Base-by-base conservation (phyloP, 1,140 invertebrate species). In the Drosophila virilis region DNA sequence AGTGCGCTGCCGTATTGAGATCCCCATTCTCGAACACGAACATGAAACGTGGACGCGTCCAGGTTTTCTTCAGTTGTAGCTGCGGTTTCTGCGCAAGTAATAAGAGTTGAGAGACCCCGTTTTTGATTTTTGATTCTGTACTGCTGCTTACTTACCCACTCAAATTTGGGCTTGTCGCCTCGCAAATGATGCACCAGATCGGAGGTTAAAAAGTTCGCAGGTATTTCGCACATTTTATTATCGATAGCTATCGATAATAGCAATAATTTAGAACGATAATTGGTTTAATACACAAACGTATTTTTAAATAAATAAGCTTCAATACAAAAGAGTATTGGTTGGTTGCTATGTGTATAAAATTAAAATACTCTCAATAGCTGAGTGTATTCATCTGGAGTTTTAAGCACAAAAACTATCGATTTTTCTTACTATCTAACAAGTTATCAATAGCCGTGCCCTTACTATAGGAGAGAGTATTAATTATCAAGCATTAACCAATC, bases 41-140 rank as follows among this genome's bases (percentile, higher is more conserved):
- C 77, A 88, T 83, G 15, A 80, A 88, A 5, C 83, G 83, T 0
- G 80, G 66, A 28, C 77, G 67, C 0, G 37, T 38, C 82, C 82
- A 79, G 0, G 3, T 7, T 28, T 83, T 37, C 38, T 60, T n/a
- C 13, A 52, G 4, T 3, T 5, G 35, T 50, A 64, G 46, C 2
- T 48, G 52, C 0, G 8, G 13, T 45, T 57, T 57, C 62, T 66
- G 10, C 10, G 48, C 6, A 33, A 10, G 9, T 1, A 35, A 13
- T 0, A 3, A 8, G 4, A 6, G 9, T 12, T 40, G 8, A 45
- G 10, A 12, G 5, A 28, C 10, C 1, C 4, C 0, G 22, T 28
- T 28, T 28, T 17, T 17, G 17, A 17, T 17, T 17, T 1, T 17
- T 1, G 17, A 17, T 17, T 4, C 15, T 1, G 13, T 17, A 37